A percentile compares a stretch with the other conserved stretches of the same genome.
Evolutionary conservation across 2,888 invertebrate genomes (phyloP).

Genomic region (Stratiomys singularior): DNA sequence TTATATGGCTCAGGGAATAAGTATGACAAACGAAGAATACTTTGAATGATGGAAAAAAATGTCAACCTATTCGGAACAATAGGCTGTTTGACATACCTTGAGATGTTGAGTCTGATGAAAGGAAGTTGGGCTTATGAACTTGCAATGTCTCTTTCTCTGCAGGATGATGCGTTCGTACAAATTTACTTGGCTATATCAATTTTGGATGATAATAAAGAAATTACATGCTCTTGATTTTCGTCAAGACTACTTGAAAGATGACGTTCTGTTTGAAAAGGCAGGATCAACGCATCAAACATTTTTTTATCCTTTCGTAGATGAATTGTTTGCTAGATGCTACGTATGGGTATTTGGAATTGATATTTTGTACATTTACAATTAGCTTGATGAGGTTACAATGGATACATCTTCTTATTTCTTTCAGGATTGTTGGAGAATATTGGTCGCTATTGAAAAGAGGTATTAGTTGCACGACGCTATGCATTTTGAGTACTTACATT

Average conservation of each 20-base stretch:
- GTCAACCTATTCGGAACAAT: conserved; percentile 38
- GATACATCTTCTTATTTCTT: background rate
- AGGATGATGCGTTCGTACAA: background rate
- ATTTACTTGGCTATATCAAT: background rate
- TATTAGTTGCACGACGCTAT: too few relatives aligned
- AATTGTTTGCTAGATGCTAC: background rate
- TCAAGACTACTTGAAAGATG: conserved; percentile 42
- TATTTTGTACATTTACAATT: conserved; percentile 10
- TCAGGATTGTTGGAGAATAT: too few relatives aligned
- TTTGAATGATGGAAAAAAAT: conserved; percentile 4
- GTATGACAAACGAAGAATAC: conserved; percentile 2
- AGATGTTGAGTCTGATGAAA: conserved; percentile 24
- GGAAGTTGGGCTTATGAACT: conserved; percentile 30
- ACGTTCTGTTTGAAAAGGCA: background rate
- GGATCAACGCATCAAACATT: background rate
- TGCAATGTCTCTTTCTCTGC: background rate
- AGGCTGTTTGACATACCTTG: conserved; percentile 37
- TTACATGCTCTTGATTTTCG: conserved; percentile 46
- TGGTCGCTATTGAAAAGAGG: too few relatives aligned
- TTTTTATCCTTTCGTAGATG: background rate
- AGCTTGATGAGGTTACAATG: conserved; percentile 20
- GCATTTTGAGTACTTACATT: too few relatives aligned
- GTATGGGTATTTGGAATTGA: background rate
- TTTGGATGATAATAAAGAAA: conserved; percentile 35
- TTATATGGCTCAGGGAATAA: conserved; percentile 20